Evolutionary conservation across 2,888 invertebrate genomes (phyloP).

Genomic region (Allolobophora icterica): DNA sequence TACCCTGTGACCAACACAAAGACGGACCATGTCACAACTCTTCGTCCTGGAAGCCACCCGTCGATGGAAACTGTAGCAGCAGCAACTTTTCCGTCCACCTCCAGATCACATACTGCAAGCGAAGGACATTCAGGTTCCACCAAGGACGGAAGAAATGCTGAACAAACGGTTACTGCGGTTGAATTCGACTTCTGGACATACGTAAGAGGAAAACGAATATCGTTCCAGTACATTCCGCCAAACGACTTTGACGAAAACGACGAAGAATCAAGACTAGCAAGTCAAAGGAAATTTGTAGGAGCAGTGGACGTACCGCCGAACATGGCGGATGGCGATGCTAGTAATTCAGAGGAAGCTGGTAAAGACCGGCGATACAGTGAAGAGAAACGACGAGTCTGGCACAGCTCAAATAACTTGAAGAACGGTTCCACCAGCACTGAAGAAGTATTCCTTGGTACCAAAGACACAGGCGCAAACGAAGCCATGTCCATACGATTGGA

Average conservation of each 20-base stretch:
- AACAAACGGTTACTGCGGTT: background rate
- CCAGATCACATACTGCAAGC: background rate
- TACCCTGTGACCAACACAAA: background rate
- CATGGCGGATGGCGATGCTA: background rate
- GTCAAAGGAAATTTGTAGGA: background rate
- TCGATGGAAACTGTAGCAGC: background rate
- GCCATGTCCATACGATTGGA: background rate
- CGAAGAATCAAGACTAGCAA: background rate
- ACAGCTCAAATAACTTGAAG: background rate
- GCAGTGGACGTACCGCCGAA: background rate
- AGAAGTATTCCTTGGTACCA: background rate
- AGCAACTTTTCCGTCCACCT: background rate
- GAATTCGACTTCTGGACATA: constrained; percentile 13
- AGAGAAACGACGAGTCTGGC: background rate
- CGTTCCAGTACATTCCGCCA: constrained; percentile 13
- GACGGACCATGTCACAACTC: background rate
- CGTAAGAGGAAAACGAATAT: background rate
- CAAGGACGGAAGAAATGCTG: background rate
- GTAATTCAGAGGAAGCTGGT: background rate
- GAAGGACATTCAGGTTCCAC: background rate
- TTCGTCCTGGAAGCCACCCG: background rate
- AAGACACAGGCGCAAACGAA: background rate
- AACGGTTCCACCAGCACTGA: background rate
- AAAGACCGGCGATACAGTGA: background rate
- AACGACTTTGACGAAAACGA: constrained; percentile 23